Percentiles rank a stretch among this genome's conserved stretches.
These are phyloP conservation scores for Elaphurus davidianus DNA, from an alignment of 2,113 vertebrate genomes.

Conservation along the genomic window DNA sequence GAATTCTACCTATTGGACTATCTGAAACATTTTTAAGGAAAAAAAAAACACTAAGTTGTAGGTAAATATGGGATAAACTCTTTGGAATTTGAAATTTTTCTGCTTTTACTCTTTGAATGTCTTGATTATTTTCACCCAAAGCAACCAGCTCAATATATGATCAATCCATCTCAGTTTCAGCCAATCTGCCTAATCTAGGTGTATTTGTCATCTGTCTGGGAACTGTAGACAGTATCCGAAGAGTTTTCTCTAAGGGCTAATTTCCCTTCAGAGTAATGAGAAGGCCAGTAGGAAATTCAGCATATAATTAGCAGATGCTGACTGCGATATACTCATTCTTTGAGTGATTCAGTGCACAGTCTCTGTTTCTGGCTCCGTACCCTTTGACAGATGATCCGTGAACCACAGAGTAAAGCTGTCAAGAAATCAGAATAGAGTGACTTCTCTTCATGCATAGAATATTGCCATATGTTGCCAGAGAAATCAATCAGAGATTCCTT, in stretches of 20 bases:
- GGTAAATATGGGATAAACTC: not conserved
- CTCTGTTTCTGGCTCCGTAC: slow-evolving; percentile 11
- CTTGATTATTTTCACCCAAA: not conserved
- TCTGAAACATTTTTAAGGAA: not conserved
- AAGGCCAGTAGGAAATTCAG: not conserved
- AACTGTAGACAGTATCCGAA: not conserved
- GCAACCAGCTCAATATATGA: not conserved
- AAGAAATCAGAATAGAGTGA: slow-evolving; percentile 29
- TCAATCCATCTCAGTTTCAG: not conserved
- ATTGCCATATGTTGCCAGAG: slow-evolving; percentile 12
- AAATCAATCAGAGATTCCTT: slow-evolving; percentile 22
- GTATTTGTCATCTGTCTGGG: not conserved
- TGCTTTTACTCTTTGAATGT: not conserved
- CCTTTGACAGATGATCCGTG: slow-evolving; percentile 36
- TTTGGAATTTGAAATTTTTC: not conserved
- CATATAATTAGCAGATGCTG: slow-evolving; percentile 3
- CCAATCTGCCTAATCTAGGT: not conserved
- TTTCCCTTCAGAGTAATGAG: slow-evolving; percentile 23
- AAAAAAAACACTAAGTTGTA: not conserved
- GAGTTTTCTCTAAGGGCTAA: not conserved
- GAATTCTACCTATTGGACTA: not conserved
- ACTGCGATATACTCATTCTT: not conserved
- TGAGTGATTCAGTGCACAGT: not conserved
- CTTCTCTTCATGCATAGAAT: slow-evolving; percentile 43
- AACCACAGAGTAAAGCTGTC: not conserved